Evolutionary conservation across 2,113 vertebrate genomes (phyloP).

Genomic region (Gymnorhina tibicen): DNA sequence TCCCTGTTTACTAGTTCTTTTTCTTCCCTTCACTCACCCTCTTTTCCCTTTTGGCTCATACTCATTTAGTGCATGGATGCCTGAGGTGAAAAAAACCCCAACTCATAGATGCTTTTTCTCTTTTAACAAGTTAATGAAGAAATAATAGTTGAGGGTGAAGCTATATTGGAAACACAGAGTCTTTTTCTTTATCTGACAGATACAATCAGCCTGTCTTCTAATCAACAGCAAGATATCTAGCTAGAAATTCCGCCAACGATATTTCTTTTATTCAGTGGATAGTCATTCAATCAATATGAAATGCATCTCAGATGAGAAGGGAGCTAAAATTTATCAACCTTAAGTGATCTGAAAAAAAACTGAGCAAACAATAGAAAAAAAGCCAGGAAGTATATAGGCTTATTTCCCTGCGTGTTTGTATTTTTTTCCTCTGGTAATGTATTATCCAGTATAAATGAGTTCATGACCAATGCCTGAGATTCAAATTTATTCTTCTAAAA

Average conservation of each 20-base stretch:
- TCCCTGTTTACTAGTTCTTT: background rate
- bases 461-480: background rate
- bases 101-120: background rate
- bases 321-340: background rate
- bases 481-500: constrained; percentile 38
- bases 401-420: background rate
- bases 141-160: constrained; percentile 22
- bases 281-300: constrained; percentile 14
- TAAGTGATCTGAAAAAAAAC: background rate
- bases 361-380: background rate
- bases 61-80: constrained; percentile 2
- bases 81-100: background rate
- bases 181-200: constrained; percentile 19
- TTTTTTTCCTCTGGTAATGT: constrained; percentile 17
- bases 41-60: constrained; percentile 10
- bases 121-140: constrained; percentile 44
- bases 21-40: background rate
- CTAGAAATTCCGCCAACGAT: background rate
- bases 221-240: background rate
- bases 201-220: background rate
- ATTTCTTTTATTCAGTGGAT: background rate
- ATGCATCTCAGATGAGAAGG: background rate
- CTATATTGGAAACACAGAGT: background rate
- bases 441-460: constrained; percentile 7
- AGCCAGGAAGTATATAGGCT: background rate